Conservation (phyloP, 2,797 vertebrate species). For the Limnodromus scolopaceus region DNA sequence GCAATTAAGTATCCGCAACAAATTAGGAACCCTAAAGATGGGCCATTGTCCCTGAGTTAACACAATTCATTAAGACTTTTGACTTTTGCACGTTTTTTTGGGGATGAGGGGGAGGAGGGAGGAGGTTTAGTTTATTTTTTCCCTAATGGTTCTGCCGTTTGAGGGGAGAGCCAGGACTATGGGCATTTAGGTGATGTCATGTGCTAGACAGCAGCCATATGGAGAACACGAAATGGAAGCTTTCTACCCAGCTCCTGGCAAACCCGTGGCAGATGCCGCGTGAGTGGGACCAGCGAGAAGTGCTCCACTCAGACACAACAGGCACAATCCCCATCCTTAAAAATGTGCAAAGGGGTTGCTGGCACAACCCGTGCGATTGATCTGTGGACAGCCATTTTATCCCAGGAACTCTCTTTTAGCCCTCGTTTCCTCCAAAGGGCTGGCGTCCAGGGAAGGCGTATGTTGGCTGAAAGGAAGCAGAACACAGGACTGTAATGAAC, state of each 20-base stretch:
- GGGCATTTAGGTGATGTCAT: slow-evolving; percentile 44
- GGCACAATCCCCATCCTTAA: neutral
- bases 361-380: rapidly evolving
- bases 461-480: neutral
- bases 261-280: neutral
- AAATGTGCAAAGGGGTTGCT: neutral
- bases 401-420: neutral
- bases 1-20: neutral
- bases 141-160: neutral
- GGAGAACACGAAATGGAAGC: slow-evolving; percentile 9
- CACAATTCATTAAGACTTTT: neutral
- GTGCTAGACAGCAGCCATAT: neutral
- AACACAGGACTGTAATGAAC: neutral
- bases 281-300: neutral
- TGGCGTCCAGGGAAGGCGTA: neutral
- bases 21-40: neutral
- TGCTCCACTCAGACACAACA: neutral
- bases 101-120: neutral
- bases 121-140: slow-evolving; percentile 9
- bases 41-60: neutral
- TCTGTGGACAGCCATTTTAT: neutral
- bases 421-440: neutral
- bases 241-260: neutral
- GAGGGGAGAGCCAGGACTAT: neutral
- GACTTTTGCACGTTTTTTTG: neutral